Evolutionary conservation across 2,797 vertebrate species (phyloP), one percentile per base, ranked within the genome.

Genomic region (Euthynnus affinis): DNA sequence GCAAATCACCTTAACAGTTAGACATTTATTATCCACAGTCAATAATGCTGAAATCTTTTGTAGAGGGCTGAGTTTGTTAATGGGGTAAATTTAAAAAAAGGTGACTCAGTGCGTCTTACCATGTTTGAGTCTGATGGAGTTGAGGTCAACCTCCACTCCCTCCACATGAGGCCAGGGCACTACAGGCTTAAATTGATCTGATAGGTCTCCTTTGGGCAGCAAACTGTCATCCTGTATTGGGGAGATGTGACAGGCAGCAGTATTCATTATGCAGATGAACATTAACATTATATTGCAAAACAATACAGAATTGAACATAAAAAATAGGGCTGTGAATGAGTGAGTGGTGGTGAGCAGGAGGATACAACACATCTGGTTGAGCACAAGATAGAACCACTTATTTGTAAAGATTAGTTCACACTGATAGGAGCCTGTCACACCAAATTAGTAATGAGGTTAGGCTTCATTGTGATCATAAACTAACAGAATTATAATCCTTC

Each of bases 131-230:
- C 97, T 92, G 91, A 99, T 96, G 70, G 97, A 96, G 89, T 98
- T 96, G 70, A 99, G 96, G 90, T 99, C 97, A 20, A 99, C 98
- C 94, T 99, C 98, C 71, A 98, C 95, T 22, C 98, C 98, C 95
- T 99, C 98, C 49, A 99, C 98, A 22, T 96, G 97, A 92, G 98
- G 98, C 98, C 98, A 99, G 18, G 97, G 98, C 76, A 98, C 94
- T 87, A 99, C 97, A 1, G 98, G 97, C 88, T 97, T 97, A 87
- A 98, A 98, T 85, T 94, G 96, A 80, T 97, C 95, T 6, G 89
- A 86, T 57, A 82, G 81, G 29, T 96, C 93, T 75, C 93, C 95
- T 91, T 96, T 96, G 76, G 95, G 95, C 76, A 95, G 27, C 2
- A 84, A 88, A 81, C 84, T 86, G 77, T 93, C 94, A 88, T 95